Evolutionary conservation across 2,888 invertebrate species (phyloP).

Genomic region (Rhagonycha fulva): DNA sequence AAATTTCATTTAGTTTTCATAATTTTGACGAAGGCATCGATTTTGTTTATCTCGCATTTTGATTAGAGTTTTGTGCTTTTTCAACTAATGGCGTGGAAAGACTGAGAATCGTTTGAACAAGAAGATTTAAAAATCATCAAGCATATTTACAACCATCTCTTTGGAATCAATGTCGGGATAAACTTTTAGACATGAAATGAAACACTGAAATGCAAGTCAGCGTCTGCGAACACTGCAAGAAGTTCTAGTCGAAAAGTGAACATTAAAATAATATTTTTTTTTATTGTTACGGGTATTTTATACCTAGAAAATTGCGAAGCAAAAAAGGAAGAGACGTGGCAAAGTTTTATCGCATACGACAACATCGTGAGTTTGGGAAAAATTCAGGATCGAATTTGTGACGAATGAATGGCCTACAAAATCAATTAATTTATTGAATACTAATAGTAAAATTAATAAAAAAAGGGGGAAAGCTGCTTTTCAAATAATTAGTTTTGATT

Average conservation of each 20-base stretch:
- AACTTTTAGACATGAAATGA: not conserved
- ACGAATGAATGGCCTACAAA: no score
- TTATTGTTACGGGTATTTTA: not conserved
- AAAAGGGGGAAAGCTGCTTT: not conserved
- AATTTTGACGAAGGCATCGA: not conserved
- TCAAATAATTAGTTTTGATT: not conserved
- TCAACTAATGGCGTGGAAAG: not conserved
- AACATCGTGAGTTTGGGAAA: not conserved
- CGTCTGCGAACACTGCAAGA: not conserved
- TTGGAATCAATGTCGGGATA: not conserved
- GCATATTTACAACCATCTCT: not conserved
- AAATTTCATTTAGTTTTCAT: not conserved
- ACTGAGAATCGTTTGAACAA: not conserved
- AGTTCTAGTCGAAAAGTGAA: not conserved
- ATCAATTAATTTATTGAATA: no score
- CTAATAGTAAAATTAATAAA: not conserved
- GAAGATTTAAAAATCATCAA: not conserved
- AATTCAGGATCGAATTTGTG: no score
- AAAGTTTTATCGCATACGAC: not conserved
- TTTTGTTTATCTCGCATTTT: not conserved
- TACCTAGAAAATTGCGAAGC: not conserved
- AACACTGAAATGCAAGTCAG: not conserved
- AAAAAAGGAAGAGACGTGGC: not conserved
- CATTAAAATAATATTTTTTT: not conserved
- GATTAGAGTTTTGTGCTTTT: not conserved